A percentile compares a stretch with the other conserved stretches of the same genome.
Conservation (phyloP, 2,888 invertebrate species). For the Microdon myrmicae region DNA sequence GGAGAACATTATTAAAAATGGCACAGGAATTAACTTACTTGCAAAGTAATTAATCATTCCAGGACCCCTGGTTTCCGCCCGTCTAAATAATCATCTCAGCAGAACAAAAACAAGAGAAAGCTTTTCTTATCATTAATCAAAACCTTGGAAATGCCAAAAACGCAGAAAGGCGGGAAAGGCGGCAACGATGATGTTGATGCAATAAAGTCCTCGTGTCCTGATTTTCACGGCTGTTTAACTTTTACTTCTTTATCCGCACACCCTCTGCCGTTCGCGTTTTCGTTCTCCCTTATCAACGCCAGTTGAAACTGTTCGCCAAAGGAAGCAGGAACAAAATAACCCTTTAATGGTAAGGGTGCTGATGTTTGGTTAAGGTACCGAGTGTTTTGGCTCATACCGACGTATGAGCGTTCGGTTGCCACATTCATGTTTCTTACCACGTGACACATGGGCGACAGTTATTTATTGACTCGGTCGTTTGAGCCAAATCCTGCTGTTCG, state of each 20-base stretch:
- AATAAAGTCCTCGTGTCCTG: slow-evolving; percentile 48
- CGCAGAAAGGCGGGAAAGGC: slow-evolving; percentile 24
- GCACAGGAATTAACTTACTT: slow-evolving; percentile 50
- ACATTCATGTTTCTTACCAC: slow-evolving; percentile 51
- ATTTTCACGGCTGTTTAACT: slow-evolving; percentile 48
- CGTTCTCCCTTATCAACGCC: not conserved
- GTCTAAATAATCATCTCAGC: slow-evolving; percentile 17
- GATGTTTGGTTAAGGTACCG: slow-evolving; percentile 41
- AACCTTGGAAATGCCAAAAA: slow-evolving; percentile 29
- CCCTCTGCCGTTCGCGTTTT: slow-evolving; percentile 1
- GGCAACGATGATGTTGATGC: slow-evolving; percentile 20
- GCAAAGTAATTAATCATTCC: slow-evolving; percentile 46
- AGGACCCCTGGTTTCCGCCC: not conserved
- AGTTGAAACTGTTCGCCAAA: slow-evolving; percentile 11
- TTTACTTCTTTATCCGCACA: not conserved
- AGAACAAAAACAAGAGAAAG: slow-evolving; percentile 33
- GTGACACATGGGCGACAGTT: slow-evolving; percentile 51
- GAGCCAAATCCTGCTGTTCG: slow-evolving; percentile 28
- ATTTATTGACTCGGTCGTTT: slow-evolving; percentile 48
- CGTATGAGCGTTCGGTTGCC: slow-evolving; percentile 34
- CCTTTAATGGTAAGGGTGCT: slow-evolving; percentile 13
- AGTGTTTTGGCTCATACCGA: slow-evolving; percentile 45
- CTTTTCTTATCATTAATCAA: slow-evolving; percentile 49
- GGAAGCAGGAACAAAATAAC: slow-evolving; percentile 23
- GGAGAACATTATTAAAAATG: slow-evolving; percentile 52